phyloP scores from a whole-genome alignment of 2,113 vertebrate genomes.

The Herpetotheres cachinnans region DNA sequence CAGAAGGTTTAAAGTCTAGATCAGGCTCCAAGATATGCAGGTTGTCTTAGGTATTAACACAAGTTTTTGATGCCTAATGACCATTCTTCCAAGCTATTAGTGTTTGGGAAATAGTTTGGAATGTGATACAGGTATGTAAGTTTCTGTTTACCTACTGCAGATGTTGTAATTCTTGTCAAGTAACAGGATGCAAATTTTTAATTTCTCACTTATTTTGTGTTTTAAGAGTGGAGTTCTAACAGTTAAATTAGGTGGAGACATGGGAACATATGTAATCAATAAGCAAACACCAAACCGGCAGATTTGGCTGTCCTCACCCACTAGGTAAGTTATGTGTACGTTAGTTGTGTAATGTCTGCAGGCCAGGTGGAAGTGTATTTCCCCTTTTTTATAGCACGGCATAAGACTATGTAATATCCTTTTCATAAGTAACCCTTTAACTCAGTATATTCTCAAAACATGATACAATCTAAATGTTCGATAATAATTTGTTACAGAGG shows the following conservation, averaged over 20 bases:
- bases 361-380: neutral
- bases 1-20: neutral
- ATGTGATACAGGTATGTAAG: neutral
- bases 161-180: neutral
- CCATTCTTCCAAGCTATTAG: neutral
- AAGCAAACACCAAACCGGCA: conserved; percentile 96
- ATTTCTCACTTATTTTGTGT: neutral
- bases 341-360: neutral
- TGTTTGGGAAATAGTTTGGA: neutral
- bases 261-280: conserved; percentile 96
- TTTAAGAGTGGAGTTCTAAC: conserved; percentile 89
- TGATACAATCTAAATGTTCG: neutral
- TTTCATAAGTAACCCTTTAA: neutral
- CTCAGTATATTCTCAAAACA: neutral
- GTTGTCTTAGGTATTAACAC: neutral
- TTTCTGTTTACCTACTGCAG: neutral
- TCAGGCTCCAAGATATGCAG: neutral
- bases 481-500: neutral
- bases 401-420: neutral
- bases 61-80: neutral
- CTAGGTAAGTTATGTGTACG: conserved; percentile 75
- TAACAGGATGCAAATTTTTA: neutral
- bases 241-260: conserved; percentile 82
- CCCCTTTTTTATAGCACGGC: neutral
- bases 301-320: conserved; percentile 95